Percentiles rank a stretch among this genome's conserved stretches.
Conservation (phyloP, 2,888 invertebrate genomes). For the Cerceris rybyensis region DNA sequence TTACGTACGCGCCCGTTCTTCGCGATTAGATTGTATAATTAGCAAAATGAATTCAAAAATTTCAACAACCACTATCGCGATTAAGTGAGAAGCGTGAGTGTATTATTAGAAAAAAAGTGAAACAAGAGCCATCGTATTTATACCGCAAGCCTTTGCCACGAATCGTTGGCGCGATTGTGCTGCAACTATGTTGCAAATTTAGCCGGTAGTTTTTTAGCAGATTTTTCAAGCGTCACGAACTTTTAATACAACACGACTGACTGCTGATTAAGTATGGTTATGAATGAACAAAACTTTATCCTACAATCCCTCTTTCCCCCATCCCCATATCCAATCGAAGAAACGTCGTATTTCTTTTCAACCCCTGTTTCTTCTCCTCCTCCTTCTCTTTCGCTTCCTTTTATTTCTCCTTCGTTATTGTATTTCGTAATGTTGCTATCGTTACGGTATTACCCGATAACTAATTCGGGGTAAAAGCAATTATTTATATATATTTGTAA, state of each 20-base stretch:
- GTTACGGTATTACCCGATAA: slow-evolving; percentile 26
- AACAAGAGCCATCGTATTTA: slow-evolving; percentile 46
- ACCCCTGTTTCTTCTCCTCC: slow-evolving; percentile 2
- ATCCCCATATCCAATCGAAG: slow-evolving; percentile 6
- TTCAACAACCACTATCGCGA: slow-evolving; percentile 8
- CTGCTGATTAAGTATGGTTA: slow-evolving; percentile 79
- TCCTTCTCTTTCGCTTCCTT: neutral
- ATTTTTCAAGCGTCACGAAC: slow-evolving; percentile 60
- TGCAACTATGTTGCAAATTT: slow-evolving; percentile 58
- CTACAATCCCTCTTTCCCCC: neutral
- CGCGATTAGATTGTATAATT: slow-evolving; percentile 11
- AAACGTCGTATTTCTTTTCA: neutral
- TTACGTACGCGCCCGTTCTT: slow-evolving; percentile 5
- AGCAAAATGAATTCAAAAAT: slow-evolving; percentile 26
- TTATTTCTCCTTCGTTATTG: slow-evolving; percentile 25
- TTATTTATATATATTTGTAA: slow-evolving; percentile 61
- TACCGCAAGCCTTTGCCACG: slow-evolving; percentile 48
- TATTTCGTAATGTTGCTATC: slow-evolving; percentile 20
- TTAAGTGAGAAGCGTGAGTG: slow-evolving; percentile 10
- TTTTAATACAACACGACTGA: slow-evolving; percentile 75
- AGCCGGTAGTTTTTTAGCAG: slow-evolving; percentile 61
- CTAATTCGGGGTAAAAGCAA: slow-evolving; percentile 34
- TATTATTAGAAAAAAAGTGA: neutral
- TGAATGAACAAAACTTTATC: slow-evolving; percentile 56
- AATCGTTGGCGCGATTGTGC: slow-evolving; percentile 42